A percentile compares a stretch with the other conserved stretches of the same genome.
These are phyloP conservation scores for Leuciscus idus DNA, from an alignment of 2,113 vertebrate genomes.

Conservation along the genomic window DNA sequence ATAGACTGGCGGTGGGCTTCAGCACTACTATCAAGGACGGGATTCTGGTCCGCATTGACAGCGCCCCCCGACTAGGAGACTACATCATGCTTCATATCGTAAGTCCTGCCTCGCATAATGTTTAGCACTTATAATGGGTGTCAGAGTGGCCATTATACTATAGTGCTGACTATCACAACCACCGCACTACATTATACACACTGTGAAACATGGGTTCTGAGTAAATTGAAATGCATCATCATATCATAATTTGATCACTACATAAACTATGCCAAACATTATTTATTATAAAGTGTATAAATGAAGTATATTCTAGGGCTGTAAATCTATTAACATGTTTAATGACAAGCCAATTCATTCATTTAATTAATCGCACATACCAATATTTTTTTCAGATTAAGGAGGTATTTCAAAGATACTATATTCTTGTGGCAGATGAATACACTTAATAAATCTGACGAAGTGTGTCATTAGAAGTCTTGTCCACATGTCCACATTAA, in stretches of 20 bases:
- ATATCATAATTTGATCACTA: background rate
- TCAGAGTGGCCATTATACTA: background rate
- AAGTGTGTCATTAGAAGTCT: too few relatives aligned
- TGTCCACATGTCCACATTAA: too few relatives aligned
- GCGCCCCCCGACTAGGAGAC: conserved; percentile 91
- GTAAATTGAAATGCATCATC: background rate
- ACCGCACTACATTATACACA: background rate
- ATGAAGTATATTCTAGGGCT: too few relatives aligned
- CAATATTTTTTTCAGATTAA: too few relatives aligned
- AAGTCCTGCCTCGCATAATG: conserved; percentile 68
- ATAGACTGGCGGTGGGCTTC: conserved; percentile 87
- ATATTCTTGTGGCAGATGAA: too few relatives aligned
- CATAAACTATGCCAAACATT: background rate
- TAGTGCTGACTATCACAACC: background rate
- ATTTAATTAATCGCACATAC: too few relatives aligned
- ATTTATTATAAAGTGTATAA: too few relatives aligned
- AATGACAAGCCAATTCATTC: too few relatives aligned
- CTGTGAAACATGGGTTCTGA: background rate
- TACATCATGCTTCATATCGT: conserved; percentile 99
- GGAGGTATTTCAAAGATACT: too few relatives aligned
- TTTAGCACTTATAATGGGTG: background rate
- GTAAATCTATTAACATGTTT: too few relatives aligned
- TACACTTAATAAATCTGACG: too few relatives aligned
- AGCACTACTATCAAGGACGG: conserved; percentile 89
- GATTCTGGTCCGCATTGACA: conserved; percentile 95